Conservation (phyloP, 2,888 invertebrate species). For the Dryadula phaetusa region DNA sequence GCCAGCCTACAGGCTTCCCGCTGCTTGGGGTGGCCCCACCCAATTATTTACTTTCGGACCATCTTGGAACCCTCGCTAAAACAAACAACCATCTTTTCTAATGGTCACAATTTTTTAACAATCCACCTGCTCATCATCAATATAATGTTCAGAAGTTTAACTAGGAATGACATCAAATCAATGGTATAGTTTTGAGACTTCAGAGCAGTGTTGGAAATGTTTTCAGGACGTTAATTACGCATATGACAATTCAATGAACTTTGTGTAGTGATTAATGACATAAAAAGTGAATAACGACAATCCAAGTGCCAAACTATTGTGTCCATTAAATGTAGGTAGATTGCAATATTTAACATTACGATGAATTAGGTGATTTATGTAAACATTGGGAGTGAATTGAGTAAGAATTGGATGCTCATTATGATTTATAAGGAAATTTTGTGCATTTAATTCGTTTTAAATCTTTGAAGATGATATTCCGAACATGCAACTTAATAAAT, state of each 20-base stretch:
- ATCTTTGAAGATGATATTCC: neutral
- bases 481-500: neutral
- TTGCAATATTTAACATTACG: constrained; percentile 61
- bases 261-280: constrained; percentile 36
- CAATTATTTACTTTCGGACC: constrained; percentile 86
- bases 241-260: constrained; percentile 28
- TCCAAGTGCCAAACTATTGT: constrained; percentile 71
- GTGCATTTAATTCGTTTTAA: neutral
- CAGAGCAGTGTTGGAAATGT: constrained; percentile 20
- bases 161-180: neutral
- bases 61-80: constrained; percentile 84
- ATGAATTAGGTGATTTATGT: constrained; percentile 58
- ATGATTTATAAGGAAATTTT: neutral
- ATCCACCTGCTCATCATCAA: constrained; percentile 31
- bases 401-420: constrained; percentile 38
- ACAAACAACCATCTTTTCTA: constrained; percentile 87
- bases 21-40: constrained; percentile 84
- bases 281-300: constrained; percentile 41
- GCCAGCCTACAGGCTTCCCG: constrained; percentile 85
- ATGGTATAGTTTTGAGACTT: neutral
- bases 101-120: constrained; percentile 64
- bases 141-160: constrained; percentile 24
- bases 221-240: constrained; percentile 12
- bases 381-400: constrained; percentile 45
- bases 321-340: constrained; percentile 70